Evolutionary conservation across 2,113 vertebrate genomes (phyloP).

Genomic region (Archilochus colubris): DNA sequence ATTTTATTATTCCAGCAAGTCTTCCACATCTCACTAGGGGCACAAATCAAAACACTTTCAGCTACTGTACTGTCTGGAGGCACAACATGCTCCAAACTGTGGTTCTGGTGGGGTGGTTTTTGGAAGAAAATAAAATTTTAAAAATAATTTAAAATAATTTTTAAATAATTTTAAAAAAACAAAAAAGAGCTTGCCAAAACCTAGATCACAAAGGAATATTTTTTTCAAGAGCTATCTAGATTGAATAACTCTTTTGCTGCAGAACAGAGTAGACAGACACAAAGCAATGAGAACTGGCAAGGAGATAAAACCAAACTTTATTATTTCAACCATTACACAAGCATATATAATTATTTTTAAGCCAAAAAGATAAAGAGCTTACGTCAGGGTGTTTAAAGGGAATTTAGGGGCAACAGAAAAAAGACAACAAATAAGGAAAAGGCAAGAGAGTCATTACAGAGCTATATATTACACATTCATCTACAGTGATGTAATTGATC

Average conservation of each 20-base stretch:
- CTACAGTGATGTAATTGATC: neutral
- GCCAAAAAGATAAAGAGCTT: neutral
- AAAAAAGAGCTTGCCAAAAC: neutral
- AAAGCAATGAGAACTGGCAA: neutral
- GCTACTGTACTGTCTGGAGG: accelerated
- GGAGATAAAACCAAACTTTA: neutral
- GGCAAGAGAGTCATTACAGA: neutral
- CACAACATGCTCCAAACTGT: neutral
- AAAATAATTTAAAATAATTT: too few species aligned
- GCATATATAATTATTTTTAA: neutral
- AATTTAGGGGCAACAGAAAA: neutral
- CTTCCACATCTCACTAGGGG: neutral
- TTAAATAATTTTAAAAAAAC: too few species aligned
- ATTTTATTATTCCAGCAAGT: neutral
- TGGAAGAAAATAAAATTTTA: neutral
- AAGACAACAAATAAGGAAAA: neutral
- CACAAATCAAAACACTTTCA: accelerated
- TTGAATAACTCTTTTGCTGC: neutral
- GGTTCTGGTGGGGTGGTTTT: neutral
- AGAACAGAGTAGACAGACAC: neutral
- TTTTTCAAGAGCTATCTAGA: neutral
- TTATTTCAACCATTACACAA: neutral
- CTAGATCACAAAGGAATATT: neutral
- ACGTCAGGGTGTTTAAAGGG: neutral
- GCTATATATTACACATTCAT: neutral